A percentile compares a stretch with the other conserved stretches of the same genome.
Evolutionary conservation across 2,888 invertebrate genomes (phyloP).

Genomic region (Drosophila borealis): DNA sequence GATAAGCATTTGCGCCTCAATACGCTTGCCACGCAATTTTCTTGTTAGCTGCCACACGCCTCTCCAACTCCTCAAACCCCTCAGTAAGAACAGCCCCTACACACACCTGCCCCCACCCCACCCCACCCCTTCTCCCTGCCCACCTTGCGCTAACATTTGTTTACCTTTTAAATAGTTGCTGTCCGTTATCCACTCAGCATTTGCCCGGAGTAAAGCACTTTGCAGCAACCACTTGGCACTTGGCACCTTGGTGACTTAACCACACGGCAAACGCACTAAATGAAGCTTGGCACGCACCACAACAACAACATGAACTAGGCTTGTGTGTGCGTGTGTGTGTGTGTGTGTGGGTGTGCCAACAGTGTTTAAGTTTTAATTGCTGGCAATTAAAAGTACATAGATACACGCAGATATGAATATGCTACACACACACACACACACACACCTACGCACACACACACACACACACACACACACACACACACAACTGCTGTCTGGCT

Average conservation of each 20-base stretch:
- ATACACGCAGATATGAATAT: slow-evolving; percentile 67
- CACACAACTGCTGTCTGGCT: slow-evolving; percentile 16
- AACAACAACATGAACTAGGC: slow-evolving; percentile 21
- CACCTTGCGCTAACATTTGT: no score
- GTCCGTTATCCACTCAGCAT: slow-evolving; percentile 21
- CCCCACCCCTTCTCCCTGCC: no score
- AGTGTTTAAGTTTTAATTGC: slow-evolving; percentile 83
- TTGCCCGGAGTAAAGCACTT: slow-evolving; percentile 23
- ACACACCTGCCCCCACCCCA: background rate
- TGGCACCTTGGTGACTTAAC: slow-evolving; percentile 71
- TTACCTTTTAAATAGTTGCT: no score
- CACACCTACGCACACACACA: slow-evolving; percentile 1
- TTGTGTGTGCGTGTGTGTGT: slow-evolving; percentile 14
- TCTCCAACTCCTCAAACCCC: background rate
- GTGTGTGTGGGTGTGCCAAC: slow-evolving; percentile 43
- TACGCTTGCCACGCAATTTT: slow-evolving; percentile 75
- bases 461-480: background rate
- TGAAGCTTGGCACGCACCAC: slow-evolving; percentile 72
- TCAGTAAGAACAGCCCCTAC: background rate
- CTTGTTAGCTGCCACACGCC: slow-evolving; percentile 47
- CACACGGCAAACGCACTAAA: slow-evolving; percentile 69
- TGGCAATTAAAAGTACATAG: slow-evolving; percentile 82
- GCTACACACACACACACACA: slow-evolving; percentile 30
- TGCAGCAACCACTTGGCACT: slow-evolving; percentile 34
- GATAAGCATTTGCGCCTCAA: slow-evolving; percentile 39